These are phyloP conservation scores for Oxyteleia sp. DNA, from an alignment of 2,888 invertebrate genomes.

Conservation along the genomic window DNA sequence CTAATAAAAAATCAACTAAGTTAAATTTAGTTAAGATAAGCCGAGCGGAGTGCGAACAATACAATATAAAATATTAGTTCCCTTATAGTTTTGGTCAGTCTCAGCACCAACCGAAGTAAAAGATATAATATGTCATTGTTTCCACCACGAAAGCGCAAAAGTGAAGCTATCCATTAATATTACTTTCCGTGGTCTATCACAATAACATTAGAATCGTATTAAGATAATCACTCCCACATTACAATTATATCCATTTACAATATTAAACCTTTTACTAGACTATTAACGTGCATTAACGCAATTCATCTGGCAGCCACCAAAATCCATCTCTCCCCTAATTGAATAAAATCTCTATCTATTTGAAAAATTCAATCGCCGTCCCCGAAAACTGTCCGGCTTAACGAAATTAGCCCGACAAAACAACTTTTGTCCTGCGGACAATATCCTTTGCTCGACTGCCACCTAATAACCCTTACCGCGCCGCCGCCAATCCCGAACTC, in stretches of 20 bases:
- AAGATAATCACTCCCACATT: too few relatives aligned
- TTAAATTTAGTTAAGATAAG: too few relatives aligned
- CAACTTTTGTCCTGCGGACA: constrained; percentile 60
- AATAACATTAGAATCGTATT: too few relatives aligned
- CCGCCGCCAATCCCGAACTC: constrained; percentile 37
- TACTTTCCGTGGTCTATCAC: too few relatives aligned
- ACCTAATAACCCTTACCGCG: constrained; percentile 63
- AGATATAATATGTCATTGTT: too few relatives aligned
- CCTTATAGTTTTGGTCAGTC: too few relatives aligned
- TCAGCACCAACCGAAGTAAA: too few relatives aligned
- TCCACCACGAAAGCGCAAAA: too few relatives aligned
- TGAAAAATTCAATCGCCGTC: constrained; percentile 55
- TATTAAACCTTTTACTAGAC: constrained; percentile 24
- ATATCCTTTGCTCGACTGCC: constrained; percentile 64
- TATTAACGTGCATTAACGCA: constrained; percentile 35
- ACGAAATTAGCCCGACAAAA: constrained; percentile 57
- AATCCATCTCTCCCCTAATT: constrained; percentile 16
- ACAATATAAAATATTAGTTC: too few relatives aligned
- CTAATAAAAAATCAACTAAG: neutral
- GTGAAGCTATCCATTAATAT: too few relatives aligned
- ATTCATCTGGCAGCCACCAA: constrained; percentile 21
- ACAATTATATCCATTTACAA: too few relatives aligned
- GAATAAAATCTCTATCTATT: constrained; percentile 55
- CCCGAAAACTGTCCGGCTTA: constrained; percentile 51
- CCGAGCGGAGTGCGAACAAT: too few relatives aligned